Percentiles rank a stretch among this genome's conserved stretches.
Conservation (phyloP, 2,113 vertebrate species). For the Gymnogyps californianus region DNA sequence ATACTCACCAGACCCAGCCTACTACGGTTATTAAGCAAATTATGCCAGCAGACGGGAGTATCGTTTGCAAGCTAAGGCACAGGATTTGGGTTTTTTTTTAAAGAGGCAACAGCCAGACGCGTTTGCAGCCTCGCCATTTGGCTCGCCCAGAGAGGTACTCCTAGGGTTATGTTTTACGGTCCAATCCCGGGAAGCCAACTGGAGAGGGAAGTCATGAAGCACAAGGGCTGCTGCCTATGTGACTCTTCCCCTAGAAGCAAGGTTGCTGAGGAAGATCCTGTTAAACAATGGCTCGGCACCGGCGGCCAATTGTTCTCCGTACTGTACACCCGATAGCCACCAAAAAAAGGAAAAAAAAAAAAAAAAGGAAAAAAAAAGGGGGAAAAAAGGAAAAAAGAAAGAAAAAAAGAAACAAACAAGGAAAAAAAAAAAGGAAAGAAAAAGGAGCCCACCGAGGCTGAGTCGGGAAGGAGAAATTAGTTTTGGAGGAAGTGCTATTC, state of each 20-base stretch:
- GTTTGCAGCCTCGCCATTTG: constrained; percentile 30
- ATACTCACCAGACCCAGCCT: constrained; percentile 74
- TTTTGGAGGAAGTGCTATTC: constrained; percentile 53
- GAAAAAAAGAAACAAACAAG: neutral
- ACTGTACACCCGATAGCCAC: constrained; percentile 38
- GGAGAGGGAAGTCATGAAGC: constrained; percentile 67
- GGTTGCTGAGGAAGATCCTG: constrained; percentile 67
- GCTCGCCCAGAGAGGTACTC: constrained; percentile 33
- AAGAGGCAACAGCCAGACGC: constrained; percentile 8
- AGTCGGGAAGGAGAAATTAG: constrained; percentile 26
- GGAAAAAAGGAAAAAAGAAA: neutral
- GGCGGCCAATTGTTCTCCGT: constrained; percentile 46
- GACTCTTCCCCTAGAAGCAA: constrained; percentile 70
- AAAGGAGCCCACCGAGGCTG: neutral
- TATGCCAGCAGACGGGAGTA: constrained; percentile 62
- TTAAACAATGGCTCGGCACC: constrained; percentile 70
- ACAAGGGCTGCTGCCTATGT: constrained; percentile 57
- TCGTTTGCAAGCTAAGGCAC: constrained; percentile 47
- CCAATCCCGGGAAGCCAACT: constrained; percentile 72
- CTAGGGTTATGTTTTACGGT: constrained; percentile 61
- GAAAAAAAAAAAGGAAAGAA: neutral
- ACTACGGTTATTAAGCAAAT: constrained; percentile 73
- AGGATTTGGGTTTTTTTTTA: neutral
- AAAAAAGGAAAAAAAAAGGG: neutral
- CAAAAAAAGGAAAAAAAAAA: neutral